Conservation (phyloP, 2,888 invertebrate species). For the Torymus texanus region DNA sequence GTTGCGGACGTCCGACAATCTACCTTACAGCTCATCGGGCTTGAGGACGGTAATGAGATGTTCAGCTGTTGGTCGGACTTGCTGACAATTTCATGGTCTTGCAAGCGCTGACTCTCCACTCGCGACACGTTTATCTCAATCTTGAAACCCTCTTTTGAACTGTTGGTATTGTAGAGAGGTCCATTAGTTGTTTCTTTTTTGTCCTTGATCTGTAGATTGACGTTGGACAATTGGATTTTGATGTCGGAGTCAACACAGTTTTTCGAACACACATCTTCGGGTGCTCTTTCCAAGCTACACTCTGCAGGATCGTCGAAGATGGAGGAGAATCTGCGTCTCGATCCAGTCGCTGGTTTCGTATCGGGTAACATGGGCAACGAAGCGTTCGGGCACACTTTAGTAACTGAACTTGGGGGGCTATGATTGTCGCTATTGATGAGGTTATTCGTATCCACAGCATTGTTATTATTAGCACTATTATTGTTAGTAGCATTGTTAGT, state of each 20-base stretch:
- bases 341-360: constrained; percentile 22
- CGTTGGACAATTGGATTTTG: constrained; percentile 68
- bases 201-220: constrained; percentile 68
- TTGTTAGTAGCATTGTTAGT: constrained; percentile 4
- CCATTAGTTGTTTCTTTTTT: constrained; percentile 56
- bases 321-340: constrained; percentile 37
- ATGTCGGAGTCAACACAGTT: constrained; percentile 62
- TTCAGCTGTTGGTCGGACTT: constrained; percentile 49
- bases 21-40: constrained; percentile 37
- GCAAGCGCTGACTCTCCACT: constrained; percentile 61
- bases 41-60: constrained; percentile 46
- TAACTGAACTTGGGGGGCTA: constrained; percentile 6
- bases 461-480: constrained; percentile 3
- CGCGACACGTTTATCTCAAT: constrained; percentile 72
- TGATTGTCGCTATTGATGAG: not conserved
- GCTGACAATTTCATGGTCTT: constrained; percentile 50
- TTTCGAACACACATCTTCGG: constrained; percentile 22
- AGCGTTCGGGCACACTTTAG: constrained; percentile 22
- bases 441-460: not conserved
- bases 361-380: constrained; percentile 52
- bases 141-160: constrained; percentile 65
- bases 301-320: constrained; percentile 38
- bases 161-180: constrained; percentile 28
- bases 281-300: not conserved
- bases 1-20: constrained; percentile 39